A percentile compares a stretch with the other conserved stretches of the same genome.
Evolutionary conservation across 2,888 invertebrate species (phyloP).

Genomic region (Hymenopus coronatus): DNA sequence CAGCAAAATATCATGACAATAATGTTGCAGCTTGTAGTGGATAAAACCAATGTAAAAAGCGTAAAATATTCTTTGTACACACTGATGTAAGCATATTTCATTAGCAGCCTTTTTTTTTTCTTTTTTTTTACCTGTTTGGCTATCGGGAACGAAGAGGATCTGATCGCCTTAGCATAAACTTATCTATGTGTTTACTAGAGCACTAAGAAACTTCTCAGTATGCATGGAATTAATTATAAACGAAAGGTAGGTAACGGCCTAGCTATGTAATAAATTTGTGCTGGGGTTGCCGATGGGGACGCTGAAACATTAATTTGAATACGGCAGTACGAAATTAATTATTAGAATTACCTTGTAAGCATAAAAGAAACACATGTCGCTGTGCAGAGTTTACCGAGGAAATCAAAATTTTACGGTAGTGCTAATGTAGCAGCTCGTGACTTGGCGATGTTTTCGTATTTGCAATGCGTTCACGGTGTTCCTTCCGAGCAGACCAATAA

Average conservation of each 20-base stretch:
- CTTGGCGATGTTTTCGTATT: background rate
- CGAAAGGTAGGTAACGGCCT: background rate
- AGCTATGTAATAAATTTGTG: background rate
- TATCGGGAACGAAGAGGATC: too few relatives aligned
- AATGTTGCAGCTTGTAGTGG: too few relatives aligned
- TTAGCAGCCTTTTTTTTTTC: too few relatives aligned
- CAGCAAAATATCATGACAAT: too few relatives aligned
- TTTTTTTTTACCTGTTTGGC: too few relatives aligned
- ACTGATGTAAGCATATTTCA: background rate
- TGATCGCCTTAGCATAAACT: too few relatives aligned
- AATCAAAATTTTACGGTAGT: background rate
- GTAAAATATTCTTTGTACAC: background rate
- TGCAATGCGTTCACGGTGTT: too few relatives aligned
- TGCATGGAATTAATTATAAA: background rate
- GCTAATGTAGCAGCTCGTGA: background rate
- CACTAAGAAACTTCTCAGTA: background rate
- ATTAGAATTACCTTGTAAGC: background rate
- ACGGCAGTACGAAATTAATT: background rate
- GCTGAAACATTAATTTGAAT: background rate
- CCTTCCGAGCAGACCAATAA: too few relatives aligned
- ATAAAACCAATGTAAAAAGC: too few relatives aligned
- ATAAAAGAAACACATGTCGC: background rate
- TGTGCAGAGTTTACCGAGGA: background rate
- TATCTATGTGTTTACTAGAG: background rate
- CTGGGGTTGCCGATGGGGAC: background rate